phyloP scores from a whole-genome alignment of 2,797 vertebrate genomes.

The Eulemur rubriventer region DNA sequence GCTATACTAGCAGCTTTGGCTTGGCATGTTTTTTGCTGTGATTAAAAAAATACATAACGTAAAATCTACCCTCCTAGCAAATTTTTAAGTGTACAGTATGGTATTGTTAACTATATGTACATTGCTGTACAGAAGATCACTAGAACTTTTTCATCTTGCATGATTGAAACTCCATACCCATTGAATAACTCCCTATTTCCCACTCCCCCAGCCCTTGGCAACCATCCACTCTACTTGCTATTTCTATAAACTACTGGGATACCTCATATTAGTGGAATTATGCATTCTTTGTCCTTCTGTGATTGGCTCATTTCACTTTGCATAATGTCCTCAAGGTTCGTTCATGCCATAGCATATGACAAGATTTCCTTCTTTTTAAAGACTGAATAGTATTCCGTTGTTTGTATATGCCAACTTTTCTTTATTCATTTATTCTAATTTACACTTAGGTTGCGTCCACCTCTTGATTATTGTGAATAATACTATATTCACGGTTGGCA shows the following conservation, averaged over 20 bases:
- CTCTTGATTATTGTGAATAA: neutral
- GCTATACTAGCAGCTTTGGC: neutral
- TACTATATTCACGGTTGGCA: neutral
- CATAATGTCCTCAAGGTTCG: neutral
- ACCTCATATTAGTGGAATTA: neutral
- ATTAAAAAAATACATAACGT: neutral
- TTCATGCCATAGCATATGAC: neutral
- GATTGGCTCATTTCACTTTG: neutral
- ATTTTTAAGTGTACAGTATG: neutral
- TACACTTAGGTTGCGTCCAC: neutral
- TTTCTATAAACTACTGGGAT: neutral
- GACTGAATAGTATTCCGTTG: neutral
- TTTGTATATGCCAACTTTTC: neutral
- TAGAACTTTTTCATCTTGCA: neutral
- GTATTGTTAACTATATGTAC: neutral
- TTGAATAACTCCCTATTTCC: neutral
- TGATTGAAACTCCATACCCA: neutral
- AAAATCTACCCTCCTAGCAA: neutral
- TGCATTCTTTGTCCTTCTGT: neutral
- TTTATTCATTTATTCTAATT: neutral
- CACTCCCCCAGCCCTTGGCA: neutral
- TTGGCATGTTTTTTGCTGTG: neutral
- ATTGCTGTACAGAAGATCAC: neutral
- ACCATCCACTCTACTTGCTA: neutral
- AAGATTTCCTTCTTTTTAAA: neutral